Base-by-base conservation (phyloP, 53 echinoderm and acorn worm genomes). In the Crossaster papposus region DNA sequence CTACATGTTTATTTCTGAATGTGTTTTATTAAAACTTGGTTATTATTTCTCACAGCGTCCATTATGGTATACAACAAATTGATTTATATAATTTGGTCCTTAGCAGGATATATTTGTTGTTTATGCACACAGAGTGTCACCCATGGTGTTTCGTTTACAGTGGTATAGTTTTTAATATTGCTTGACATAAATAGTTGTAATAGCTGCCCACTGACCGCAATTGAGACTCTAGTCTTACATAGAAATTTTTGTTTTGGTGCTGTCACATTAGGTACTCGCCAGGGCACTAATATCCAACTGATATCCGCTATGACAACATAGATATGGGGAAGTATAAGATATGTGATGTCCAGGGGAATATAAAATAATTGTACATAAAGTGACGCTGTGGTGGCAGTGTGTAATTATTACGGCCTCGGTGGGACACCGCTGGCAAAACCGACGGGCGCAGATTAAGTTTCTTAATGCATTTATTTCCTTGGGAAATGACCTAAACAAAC, bases 401-500 rank as follows among this genome's bases (percentile, higher is more conserved):
- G 22, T 58, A 18, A 58, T 44, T 44, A 44, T 44, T 44, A 44
- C 44, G 44, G 44, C 9, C 58, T 20, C 58, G 58, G 12, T 20
- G 58, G 22, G 58, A 11, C 7, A 58, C 58, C 58, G 22, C 68
- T 10, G 68, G 68, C 68, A 23, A 18, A 20, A 28, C 71, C 34
- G 36, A 18, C 15, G 75, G 12, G 30, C 75, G 31, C 75, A 33
- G 34, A 74, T 34, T 17, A 74, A 33, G 75, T 74, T 36, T 0
- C 44, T 33, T 74, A 74, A 74, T 74, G 36, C 35, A 33, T 33
- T 74, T 36, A 74, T 74, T 74, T 74, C 75, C 36, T 28, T 22
- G 34, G 75, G 34, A 74, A 74, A 74, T 74, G 75, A 74, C 5
- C 34, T 74, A 74, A 74, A 74, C 31, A 74, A 74, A 74, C 36